A percentile compares a stretch with the other conserved stretches of the same genome.
phyloP scores from a whole-genome alignment of 64 coral and sea anemone genomes.

The Actinia tenebrosa region DNA sequence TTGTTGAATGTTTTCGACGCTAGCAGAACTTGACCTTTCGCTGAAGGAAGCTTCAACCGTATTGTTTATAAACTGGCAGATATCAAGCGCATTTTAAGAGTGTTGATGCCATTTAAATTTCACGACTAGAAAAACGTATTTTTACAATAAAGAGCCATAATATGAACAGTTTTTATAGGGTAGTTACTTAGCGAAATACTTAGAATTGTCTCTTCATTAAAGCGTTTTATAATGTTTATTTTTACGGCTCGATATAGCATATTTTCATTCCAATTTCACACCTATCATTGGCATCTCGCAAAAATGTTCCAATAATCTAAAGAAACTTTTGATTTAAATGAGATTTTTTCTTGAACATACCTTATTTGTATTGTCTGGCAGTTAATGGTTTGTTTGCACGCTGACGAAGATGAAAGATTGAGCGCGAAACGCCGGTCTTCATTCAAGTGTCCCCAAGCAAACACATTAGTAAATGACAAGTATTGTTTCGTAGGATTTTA shows the following conservation, averaged over 20 bases:
- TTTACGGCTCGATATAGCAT: background rate
- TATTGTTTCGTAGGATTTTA: background rate
- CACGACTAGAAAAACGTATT: background rate
- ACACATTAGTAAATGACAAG: background rate
- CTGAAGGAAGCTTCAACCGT: background rate
- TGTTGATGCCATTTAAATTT: background rate
- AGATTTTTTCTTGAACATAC: background rate
- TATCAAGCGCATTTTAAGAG: background rate
- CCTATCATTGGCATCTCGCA: background rate
- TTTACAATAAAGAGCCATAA: background rate
- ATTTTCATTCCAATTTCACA: background rate
- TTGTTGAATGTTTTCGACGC: background rate
- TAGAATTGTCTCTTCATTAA: background rate
- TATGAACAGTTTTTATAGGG: background rate
- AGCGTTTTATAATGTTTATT: background rate
- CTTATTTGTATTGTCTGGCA: constrained; percentile 1
- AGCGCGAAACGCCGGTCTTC: background rate
- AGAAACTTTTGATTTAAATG: background rate
- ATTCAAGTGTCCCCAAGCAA: background rate
- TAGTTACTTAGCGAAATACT: background rate
- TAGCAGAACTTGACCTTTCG: background rate
- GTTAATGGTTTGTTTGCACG: background rate
- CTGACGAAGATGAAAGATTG: background rate
- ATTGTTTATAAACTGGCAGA: background rate
- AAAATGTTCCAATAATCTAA: background rate